Conservation (phyloP, 2,113 vertebrate genomes). For the Cyanistes caeruleus region DNA sequence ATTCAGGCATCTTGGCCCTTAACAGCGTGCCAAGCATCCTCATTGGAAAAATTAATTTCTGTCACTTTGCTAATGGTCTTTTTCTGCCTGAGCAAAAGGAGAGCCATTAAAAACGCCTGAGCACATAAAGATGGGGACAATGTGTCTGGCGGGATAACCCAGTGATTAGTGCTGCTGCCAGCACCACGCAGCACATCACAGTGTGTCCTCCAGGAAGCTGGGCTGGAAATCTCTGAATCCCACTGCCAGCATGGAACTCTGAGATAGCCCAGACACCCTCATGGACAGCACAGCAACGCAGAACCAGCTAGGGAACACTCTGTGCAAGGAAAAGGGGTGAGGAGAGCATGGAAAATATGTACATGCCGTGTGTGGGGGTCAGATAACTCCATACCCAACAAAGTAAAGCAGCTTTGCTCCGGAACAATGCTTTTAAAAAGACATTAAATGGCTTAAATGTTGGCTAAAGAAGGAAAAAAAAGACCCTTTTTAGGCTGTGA, state of each 20-base stretch:
- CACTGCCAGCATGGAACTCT: background rate
- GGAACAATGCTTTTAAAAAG: background rate
- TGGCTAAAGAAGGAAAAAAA: background rate
- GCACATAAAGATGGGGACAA: constrained; percentile 20
- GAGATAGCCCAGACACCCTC: background rate
- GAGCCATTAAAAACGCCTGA: constrained; percentile 48
- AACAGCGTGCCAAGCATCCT: constrained; percentile 1
- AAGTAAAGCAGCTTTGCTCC: background rate
- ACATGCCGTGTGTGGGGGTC: background rate
- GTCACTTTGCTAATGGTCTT: constrained; percentile 67
- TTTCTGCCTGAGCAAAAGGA: constrained; percentile 54
- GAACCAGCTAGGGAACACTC: background rate
- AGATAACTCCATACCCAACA: background rate
- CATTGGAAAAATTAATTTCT: constrained; percentile 60
- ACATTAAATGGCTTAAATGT: background rate
- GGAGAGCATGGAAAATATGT: background rate
- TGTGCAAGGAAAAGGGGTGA: background rate
- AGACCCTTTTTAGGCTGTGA: background rate
- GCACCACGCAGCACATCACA: background rate
- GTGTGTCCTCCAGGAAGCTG: background rate
- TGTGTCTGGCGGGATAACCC: constrained; percentile 50
- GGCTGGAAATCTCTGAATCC: background rate
- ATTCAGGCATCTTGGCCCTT: background rate
- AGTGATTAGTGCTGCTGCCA: background rate
- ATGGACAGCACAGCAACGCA: background rate